Base-by-base conservation (phyloP, 1,140 invertebrate genomes). In the Apis laboriosa region DNA sequence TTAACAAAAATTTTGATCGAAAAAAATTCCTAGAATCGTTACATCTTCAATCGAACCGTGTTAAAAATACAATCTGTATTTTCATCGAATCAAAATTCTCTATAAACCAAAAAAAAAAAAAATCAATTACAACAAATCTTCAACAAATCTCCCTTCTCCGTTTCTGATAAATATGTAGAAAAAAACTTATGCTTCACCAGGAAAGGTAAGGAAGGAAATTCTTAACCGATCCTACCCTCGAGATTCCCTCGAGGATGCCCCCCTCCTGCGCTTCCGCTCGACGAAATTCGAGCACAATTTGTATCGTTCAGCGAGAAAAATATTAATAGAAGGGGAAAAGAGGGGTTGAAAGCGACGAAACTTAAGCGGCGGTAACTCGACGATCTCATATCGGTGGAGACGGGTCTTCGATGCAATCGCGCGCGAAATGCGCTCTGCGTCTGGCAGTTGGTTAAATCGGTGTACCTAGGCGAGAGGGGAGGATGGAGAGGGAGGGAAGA, bases 391-490 rank as follows among this genome's bases (percentile, higher is more conserved):
- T 67, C 55, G 43, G 74, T 43, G 56, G 60, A 68, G 58, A 24
- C 34, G 63, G 43, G 15, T 15, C 72, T 76, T 53, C 60, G 43
- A 77, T 61, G 74, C 77, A 84, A 68, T 80, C 74, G 78, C 49
- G 76, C 67, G 64, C 75, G 63, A 85, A 71, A 77, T 64, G 53
- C 72, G 24, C 64, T 34, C 75, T 75, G 77, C 66, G 28, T 60
- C 55, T 85, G 84, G 73, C 72, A 84, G 76, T 87, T 86, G 80
- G 85, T 87, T 87, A 87, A 87, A 64, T 64, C 76, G 60, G 19
- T 61, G 51, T 76, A 77, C 17, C 64, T 4, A 28, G 43, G 70
- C 71, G 61, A 76, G 63, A 61, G 68, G 21, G 55, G 24, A 15
- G 34, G 53, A 21, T 28, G 60, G 19, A 72, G 43, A 43, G 21